Conservation (phyloP, 23 tunicate genomes). For the Styela clava region DNA sequence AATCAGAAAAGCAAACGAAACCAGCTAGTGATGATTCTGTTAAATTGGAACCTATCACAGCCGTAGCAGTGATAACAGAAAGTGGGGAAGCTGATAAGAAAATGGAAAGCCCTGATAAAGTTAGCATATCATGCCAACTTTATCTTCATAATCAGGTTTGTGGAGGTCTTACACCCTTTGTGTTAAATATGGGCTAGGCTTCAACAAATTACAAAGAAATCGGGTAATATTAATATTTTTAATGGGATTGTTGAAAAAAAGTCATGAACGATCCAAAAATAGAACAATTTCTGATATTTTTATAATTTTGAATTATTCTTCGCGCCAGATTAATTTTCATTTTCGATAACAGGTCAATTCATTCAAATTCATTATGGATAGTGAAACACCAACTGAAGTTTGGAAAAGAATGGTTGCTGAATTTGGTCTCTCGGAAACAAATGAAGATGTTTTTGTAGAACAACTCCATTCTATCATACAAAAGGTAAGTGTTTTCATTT, state of each 20-base stretch:
- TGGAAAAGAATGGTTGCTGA: slow-evolving; percentile 39
- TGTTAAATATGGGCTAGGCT: too few species aligned
- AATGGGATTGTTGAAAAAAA: too few species aligned
- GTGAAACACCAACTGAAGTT: slow-evolving; percentile 58
- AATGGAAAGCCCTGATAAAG: slow-evolving; percentile 15
- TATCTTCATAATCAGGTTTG: slow-evolving; percentile 26
- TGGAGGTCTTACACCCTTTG: too few species aligned
- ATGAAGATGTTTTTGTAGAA: slow-evolving; percentile 68
- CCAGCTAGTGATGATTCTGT: slow-evolving; percentile 21
- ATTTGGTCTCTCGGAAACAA: slow-evolving; percentile 44
- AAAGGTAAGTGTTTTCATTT: slow-evolving; percentile 61
- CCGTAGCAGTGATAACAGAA: neutral
- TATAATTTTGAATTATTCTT: too few species aligned
- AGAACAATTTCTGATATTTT: too few species aligned
- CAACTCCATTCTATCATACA: slow-evolving; percentile 61
- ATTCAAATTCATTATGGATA: slow-evolving; percentile 55
- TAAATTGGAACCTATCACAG: neutral
- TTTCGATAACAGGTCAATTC: slow-evolving; percentile 22
- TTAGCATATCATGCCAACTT: slow-evolving; percentile 12
- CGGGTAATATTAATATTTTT: too few species aligned
- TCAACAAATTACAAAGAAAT: too few species aligned
- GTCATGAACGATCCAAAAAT: too few species aligned
- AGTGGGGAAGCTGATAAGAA: neutral
- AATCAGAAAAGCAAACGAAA: neutral
- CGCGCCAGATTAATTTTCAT: too few species aligned